These are phyloP conservation scores for Jacana jacana DNA, from an alignment of 2,113 vertebrate species.

Conservation along the genomic window DNA sequence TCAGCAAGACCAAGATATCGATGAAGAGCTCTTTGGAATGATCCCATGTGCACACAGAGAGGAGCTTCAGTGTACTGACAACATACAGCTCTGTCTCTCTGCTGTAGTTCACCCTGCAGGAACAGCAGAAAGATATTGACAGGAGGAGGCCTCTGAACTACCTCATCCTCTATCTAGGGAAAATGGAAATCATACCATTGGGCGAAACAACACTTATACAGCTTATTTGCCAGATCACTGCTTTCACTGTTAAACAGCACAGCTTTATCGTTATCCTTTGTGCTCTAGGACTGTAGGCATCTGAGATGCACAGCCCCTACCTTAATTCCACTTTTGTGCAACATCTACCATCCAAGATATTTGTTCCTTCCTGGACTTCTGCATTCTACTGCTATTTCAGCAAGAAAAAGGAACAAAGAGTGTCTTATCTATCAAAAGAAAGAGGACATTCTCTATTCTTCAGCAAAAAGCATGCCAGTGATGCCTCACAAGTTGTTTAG, in stretches of 20 bases:
- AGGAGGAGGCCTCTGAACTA: background rate
- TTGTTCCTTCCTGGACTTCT: background rate
- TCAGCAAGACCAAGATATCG: background rate
- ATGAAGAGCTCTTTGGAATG: background rate
- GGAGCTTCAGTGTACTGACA: background rate
- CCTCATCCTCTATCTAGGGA: background rate
- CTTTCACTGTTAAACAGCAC: background rate
- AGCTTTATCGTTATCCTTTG: background rate
- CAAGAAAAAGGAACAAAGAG: background rate
- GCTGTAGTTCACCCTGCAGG: background rate
- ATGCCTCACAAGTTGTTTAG: background rate
- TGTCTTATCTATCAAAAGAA: background rate
- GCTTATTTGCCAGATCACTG: background rate
- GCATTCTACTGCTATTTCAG: background rate
- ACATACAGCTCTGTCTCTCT: background rate
- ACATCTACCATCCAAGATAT: background rate
- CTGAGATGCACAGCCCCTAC: background rate
- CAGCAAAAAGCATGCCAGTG: background rate
- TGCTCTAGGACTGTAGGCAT: background rate
- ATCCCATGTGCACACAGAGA: accelerated
- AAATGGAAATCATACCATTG: background rate
- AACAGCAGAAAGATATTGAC: background rate
- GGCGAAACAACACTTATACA: background rate
- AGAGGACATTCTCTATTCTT: background rate
- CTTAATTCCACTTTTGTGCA: background rate